Evolutionary conservation across 1,140 invertebrate species (phyloP), one percentile per base, ranked within the genome.

Genomic region (Heliconius congener): DNA sequence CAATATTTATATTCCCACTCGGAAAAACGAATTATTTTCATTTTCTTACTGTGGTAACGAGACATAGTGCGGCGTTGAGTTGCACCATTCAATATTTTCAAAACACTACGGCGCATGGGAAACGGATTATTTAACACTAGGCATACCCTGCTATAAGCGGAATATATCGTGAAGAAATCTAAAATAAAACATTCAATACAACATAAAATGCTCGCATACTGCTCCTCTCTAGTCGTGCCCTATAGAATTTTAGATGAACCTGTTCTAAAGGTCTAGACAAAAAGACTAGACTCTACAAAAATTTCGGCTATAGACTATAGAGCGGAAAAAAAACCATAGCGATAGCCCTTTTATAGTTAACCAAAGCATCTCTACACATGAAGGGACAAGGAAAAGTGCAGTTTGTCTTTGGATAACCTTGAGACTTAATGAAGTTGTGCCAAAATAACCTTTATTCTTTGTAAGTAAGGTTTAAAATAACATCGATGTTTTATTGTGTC

Each of bases 401-500:
- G 74, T 76, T 46, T 76, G 78, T 82, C 83, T 85, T 85, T 83
- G 83, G 82, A 85, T 78, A 85, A 76, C 83, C 83, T 85, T 85
- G 83, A 81, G 71, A 76, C 42, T 42, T 39, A 73, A 73, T 19
- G 66, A 52, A 66, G 30, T 66, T 30, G 27, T 30, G 9, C n/a
- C 2, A 74, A 81, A 39, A 71, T 55, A 8, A 57, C 8, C 72
- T 42, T 77, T 81, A 81, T 42, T 16, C 1, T 8, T 5, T 42
- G 18, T 9, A 2, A 8, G 39, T 80, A 72, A 74, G 71, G 46
- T 34, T 50, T 19, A 71, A 19, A 71, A n/a, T 66, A 16, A 66
- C 2, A 66, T 30, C 13, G 27, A 16, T 4, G 3, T 27, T 27
- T 66, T 66, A 66, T 66, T 66, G 60, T 66, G 60, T 66, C 60